phyloP scores from a whole-genome alignment of 1,140 invertebrate genomes.

The Sitophilus oryzae region DNA sequence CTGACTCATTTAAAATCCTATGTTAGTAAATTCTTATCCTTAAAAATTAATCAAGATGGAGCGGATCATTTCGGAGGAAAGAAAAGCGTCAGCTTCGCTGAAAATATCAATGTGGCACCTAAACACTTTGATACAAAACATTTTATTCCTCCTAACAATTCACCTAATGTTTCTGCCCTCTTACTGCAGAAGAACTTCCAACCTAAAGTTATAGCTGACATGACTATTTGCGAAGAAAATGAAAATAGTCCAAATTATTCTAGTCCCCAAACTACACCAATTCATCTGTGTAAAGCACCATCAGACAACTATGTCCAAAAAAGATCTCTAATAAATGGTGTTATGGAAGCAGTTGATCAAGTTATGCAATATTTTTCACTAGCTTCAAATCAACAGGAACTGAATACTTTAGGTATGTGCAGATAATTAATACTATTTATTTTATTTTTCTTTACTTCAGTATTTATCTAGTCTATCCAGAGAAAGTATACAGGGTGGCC shows the following conservation, averaged over 20 bases:
- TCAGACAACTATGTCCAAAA: slow-evolving; percentile 40
- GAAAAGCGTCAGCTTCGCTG: slow-evolving; percentile 64
- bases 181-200: slow-evolving; percentile 45
- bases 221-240: slow-evolving; percentile 56
- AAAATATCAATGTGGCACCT: slow-evolving; percentile 42
- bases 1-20: slow-evolving; percentile 63
- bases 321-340: slow-evolving; percentile 53
- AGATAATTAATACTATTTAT: too few relatives aligned
- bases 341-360: slow-evolving; percentile 61
- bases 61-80: slow-evolving; percentile 53
- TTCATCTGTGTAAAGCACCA: slow-evolving; percentile 41
- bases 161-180: slow-evolving; percentile 61
- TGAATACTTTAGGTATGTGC: slow-evolving; percentile 43
- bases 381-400: slow-evolving; percentile 51
- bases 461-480: too few relatives aligned
- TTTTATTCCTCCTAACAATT: slow-evolving; percentile 60
- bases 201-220: slow-evolving; percentile 53
- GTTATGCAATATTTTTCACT: slow-evolving; percentile 55
- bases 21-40: slow-evolving; percentile 56
- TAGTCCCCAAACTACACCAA: slow-evolving; percentile 45
- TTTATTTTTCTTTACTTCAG: too few relatives aligned
- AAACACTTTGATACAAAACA: slow-evolving; percentile 41
- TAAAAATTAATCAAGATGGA: slow-evolving; percentile 54
- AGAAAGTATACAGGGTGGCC: too few relatives aligned
- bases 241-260: slow-evolving; percentile 53